Percentiles rank a stretch among this genome's conserved stretches.
Conservation (phyloP, 2,888 invertebrate species). For the Eretmocerus hayati region DNA sequence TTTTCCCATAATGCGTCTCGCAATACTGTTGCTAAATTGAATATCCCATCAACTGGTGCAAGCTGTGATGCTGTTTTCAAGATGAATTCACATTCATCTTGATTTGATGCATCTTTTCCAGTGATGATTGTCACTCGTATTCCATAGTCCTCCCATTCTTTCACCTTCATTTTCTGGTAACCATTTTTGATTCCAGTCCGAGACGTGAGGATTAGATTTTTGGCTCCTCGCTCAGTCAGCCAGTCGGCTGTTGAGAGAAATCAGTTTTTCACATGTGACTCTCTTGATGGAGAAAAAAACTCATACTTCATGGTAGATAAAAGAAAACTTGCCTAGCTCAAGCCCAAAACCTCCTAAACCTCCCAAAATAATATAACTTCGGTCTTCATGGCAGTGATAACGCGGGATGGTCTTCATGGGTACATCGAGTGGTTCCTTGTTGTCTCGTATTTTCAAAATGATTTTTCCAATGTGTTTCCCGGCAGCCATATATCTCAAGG, state of each 20-base stretch:
- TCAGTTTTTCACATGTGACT: too few species aligned
- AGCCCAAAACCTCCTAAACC: conserved; percentile 91
- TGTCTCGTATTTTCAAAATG: conserved; percentile 34
- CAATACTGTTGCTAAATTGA: conserved; percentile 58
- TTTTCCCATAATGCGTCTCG: conserved; percentile 52
- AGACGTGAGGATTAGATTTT: conserved; percentile 71
- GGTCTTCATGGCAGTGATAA: conserved; percentile 48
- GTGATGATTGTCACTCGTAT: conserved; percentile 62
- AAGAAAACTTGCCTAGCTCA: conserved; percentile 61
- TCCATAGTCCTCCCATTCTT: conserved; percentile 64
- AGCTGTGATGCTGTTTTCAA: conserved; percentile 51
- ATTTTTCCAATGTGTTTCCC: conserved; percentile 78
- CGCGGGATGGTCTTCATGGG: conserved; percentile 47
- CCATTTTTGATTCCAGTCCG: conserved; percentile 72
- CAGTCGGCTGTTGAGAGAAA: conserved; percentile 63
- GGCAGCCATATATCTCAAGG: conserved; percentile 60
- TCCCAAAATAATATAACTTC: conserved; percentile 61
- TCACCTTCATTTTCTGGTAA: conserved; percentile 69
- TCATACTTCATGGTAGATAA: too few species aligned
- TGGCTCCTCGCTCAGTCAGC: conserved; percentile 75
- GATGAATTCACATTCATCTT: conserved; percentile 61
- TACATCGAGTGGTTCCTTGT: conserved; percentile 24
- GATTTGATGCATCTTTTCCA: conserved; percentile 61
- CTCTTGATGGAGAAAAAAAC: too few species aligned
- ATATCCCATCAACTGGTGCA: conserved; percentile 58